phyloP scores from a whole-genome alignment of 2,797 vertebrate genomes.

The Poecilia picta region DNA sequence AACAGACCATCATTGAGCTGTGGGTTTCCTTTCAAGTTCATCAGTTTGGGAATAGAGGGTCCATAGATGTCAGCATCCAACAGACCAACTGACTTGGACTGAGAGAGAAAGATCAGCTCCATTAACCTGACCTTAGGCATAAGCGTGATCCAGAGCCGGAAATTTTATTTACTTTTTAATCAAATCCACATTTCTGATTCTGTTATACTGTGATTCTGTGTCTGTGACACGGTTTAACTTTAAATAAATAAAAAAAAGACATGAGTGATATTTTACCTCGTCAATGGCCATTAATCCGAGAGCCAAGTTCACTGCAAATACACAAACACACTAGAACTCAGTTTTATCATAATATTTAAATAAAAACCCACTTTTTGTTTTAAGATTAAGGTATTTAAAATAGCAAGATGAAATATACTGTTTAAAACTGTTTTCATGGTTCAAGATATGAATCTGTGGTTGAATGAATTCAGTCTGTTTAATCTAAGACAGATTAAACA shows the following conservation, averaged over 20 bases:
- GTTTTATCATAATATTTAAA: background rate
- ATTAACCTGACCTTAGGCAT: background rate
- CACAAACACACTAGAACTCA: constrained; percentile 6
- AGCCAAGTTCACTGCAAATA: constrained; percentile 90
- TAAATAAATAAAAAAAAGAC: background rate
- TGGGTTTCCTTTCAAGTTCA: constrained; percentile 96
- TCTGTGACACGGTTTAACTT: background rate
- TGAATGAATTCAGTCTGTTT: background rate
- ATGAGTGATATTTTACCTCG: constrained; percentile 73
- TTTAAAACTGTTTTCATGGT: background rate
- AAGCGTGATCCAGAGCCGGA: background rate
- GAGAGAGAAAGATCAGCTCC: constrained; percentile 15
- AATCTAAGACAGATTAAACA: background rate
- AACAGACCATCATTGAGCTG: constrained; percentile 87
- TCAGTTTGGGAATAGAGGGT: constrained; percentile 94
- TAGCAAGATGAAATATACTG: background rate
- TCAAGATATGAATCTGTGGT: background rate
- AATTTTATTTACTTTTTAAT: background rate
- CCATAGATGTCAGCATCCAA: constrained; percentile 95
- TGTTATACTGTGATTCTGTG: background rate
- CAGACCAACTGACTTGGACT: constrained; percentile 89
- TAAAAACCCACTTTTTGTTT: background rate
- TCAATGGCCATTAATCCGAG: constrained; percentile 89
- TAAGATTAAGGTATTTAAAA: background rate
- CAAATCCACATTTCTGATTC: background rate